Conservation (phyloP, 2,888 invertebrate species). For the Oxytorus armatus region DNA sequence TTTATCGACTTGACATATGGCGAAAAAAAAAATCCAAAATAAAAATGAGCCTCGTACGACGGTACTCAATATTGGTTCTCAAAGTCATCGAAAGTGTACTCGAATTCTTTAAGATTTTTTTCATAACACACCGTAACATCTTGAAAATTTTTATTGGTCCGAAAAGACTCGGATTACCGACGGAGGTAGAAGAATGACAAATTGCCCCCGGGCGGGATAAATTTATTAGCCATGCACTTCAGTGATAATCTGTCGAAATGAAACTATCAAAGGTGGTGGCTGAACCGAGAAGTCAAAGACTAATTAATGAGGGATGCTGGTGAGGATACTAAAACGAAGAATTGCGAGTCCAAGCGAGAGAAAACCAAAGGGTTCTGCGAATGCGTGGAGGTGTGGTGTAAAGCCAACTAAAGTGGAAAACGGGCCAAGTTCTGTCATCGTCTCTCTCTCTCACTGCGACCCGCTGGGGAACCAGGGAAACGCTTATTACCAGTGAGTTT, state of each 20-base stretch:
- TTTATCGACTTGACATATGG: no score
- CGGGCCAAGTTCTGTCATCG: constrained; percentile 57
- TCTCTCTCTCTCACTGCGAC: neutral
- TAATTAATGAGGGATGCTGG: constrained; percentile 27
- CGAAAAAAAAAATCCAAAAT: no score
- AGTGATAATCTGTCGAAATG: constrained; percentile 2
- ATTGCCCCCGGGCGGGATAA: no score
- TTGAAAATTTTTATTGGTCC: no score
- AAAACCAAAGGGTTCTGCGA: constrained; percentile 39
- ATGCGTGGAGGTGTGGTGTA: constrained; percentile 44
- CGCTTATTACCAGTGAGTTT: constrained; percentile 71
- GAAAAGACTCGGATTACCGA: no score
- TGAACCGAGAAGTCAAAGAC: neutral
- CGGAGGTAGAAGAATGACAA: no score
- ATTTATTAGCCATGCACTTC: neutral
- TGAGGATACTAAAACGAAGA: constrained; percentile 6
- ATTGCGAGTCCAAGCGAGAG: constrained; percentile 34
- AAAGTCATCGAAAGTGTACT: no score
- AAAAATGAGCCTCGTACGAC: no score
- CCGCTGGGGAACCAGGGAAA: constrained; percentile 58
- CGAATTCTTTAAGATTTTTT: no score
- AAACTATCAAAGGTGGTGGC: constrained; percentile 3
- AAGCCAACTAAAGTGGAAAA: constrained; percentile 72
- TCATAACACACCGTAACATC: no score
- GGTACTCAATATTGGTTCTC: no score